Percentiles rank a stretch among this genome's conserved stretches.
Evolutionary conservation across 2,113 vertebrate genomes (phyloP).

Genomic region (Podiceps cristatus): DNA sequence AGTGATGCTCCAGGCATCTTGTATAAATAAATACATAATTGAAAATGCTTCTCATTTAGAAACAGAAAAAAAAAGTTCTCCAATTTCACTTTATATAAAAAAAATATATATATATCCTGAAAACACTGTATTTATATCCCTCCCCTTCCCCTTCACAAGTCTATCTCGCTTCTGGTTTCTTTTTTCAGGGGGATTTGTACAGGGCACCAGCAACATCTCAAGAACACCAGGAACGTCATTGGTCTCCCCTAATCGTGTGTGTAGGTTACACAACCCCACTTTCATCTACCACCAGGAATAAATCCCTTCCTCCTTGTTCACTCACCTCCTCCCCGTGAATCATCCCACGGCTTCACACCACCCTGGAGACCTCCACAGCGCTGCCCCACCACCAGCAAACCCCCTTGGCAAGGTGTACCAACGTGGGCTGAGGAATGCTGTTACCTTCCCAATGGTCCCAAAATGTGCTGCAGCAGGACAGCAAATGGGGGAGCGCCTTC

Average conservation of each 20-base stretch:
- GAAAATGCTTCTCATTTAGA: not conserved
- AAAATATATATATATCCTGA: not conserved
- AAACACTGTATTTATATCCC: not conserved
- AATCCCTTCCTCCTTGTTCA: not conserved
- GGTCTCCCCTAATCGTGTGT: fast-evolving
- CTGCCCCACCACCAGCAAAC: not conserved
- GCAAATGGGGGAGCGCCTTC: fast-evolving
- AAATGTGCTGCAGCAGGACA: fast-evolving
- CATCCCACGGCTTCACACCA: fast-evolving
- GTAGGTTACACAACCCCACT: fast-evolving
- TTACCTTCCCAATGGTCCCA: not conserved
- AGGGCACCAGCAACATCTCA: not conserved
- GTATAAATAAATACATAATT: not conserved
- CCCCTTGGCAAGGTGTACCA: not conserved
- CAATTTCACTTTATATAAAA: not conserved
- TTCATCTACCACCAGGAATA: not conserved
- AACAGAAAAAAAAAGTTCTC: not conserved
- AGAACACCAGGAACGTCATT: fast-evolving
- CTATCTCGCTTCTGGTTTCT: not conserved
- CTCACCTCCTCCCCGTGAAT: not conserved
- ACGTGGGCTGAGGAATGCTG: fast-evolving
- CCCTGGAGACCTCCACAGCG: fast-evolving
- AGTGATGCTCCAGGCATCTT: fast-evolving
- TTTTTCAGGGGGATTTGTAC: not conserved
- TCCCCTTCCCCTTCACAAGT: not conserved